A percentile compares a stretch with the other conserved stretches of the same genome.
These are phyloP conservation scores for Diadumene lineata DNA, from an alignment of 92 coral and sea anemone genomes.

Conservation along the genomic window DNA sequence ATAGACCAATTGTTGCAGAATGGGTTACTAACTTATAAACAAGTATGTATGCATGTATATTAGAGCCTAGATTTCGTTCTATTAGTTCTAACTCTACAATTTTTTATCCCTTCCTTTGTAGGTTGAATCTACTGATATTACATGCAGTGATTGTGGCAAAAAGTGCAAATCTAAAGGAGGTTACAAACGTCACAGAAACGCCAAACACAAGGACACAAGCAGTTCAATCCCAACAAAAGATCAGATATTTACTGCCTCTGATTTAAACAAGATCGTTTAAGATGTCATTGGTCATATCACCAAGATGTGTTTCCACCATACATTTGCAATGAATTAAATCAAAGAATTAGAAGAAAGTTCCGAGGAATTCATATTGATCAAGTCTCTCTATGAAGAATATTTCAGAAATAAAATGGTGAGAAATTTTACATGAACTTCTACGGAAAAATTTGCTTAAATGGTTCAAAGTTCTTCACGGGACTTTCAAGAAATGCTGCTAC, in stretches of 20 bases:
- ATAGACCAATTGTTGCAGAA: no score
- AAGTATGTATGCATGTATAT: no score
- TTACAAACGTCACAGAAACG: constrained; percentile 47
- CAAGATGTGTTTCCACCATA: no score
- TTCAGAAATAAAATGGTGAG: constrained; percentile 40
- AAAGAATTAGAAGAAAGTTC: constrained; percentile 30
- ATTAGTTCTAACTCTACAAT: no score
- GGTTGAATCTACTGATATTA: not conserved
- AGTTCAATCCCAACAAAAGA: constrained; percentile 18
- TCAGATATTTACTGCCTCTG: no score
- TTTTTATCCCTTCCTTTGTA: not conserved
- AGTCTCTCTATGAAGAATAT: constrained; percentile 23
- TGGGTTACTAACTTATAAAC: no score
- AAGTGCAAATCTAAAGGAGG: constrained; percentile 62
- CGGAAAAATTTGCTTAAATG: constrained; percentile 35
- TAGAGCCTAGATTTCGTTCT: no score
- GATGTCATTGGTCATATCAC: no score
- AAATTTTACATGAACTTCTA: constrained; percentile 64
- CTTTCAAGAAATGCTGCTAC: constrained; percentile 70
- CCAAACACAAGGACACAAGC: constrained; percentile 38
- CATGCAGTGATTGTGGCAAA: constrained; percentile 39
- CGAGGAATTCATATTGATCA: constrained; percentile 14
- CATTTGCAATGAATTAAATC: no score
- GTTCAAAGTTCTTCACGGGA: constrained; percentile 43
- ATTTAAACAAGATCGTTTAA: no score